Base-by-base conservation (phyloP, 2,888 invertebrate genomes). In the Steinernema hermaphroditum region DNA sequence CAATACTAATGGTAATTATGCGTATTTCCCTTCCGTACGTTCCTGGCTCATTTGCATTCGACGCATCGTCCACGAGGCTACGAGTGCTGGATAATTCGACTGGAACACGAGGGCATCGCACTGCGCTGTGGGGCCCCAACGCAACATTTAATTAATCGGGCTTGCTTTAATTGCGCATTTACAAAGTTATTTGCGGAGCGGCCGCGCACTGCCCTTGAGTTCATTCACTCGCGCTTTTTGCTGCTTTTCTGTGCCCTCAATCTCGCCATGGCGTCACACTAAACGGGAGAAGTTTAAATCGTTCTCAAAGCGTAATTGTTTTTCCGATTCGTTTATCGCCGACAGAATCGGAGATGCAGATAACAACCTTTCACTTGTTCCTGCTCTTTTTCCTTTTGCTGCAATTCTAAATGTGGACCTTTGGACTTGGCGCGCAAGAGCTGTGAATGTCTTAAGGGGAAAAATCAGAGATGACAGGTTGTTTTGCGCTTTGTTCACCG, bases 121-220 rank as follows among this genome's bases (percentile, higher is more conserved):
- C 37, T 4, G 37, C 46, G n/a, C 46, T 19, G 6, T 19, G 2
- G 46, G 9, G 16, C 46, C 46, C 16, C 46, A n/a, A 46, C 27
- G 54, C 54, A 54, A 54, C 27, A 54, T 54, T 54, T 54, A 54
- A 54, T 54, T 24, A 54, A 8, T 14, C 27, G 12, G 4, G n/a
- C 24, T 8, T 14, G 54, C 6, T 54, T 24, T 54, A 54, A 54
- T 54, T 54, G 54, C 27, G 16, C 54, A 54, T 54, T 54, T 54
- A 54, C 54, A 24, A 54, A 24, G 22, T 24, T 54, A 16, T 54
- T 54, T 49, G 49, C 49, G 41, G n/a, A 24, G 27, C 22, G 24
- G 54, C 54, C 16, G n/a, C 46, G 6, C 6, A 4, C 16, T n/a
- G 2, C 8, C 46, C 16, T n/a, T 12, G 9, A 46, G 46, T 16